phyloP scores from a whole-genome alignment of 2,113 vertebrate genomes.

The Axis porcinus region DNA sequence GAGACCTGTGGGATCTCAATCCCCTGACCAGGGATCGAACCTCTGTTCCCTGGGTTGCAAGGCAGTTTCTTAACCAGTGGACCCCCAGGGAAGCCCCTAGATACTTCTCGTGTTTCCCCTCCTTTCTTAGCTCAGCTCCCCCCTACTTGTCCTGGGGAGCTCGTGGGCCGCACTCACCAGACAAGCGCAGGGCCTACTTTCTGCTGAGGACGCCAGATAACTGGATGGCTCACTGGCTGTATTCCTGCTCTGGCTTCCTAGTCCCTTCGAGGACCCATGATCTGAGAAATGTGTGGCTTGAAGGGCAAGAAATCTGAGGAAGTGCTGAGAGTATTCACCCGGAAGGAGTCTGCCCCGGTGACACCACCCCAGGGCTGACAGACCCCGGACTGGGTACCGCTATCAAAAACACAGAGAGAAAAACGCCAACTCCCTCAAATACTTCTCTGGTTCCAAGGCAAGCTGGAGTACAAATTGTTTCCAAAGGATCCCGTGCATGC shows the following conservation, averaged over 20 bases:
- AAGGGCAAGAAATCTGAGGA: neutral
- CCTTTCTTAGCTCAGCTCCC: neutral
- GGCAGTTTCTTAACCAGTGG: neutral
- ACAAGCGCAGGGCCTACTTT: neutral
- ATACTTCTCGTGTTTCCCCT: neutral
- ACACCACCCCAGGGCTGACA: neutral
- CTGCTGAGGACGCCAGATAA: neutral
- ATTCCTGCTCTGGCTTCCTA: neutral
- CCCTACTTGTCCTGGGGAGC: neutral
- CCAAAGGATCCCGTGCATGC: neutral
- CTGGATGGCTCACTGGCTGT: neutral
- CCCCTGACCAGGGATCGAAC: neutral
- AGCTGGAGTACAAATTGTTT: constrained; percentile 26
- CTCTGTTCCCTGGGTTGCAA: neutral
- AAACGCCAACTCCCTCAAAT: neutral
- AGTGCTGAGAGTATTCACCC: neutral
- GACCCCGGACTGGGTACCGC: neutral
- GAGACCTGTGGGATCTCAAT: neutral
- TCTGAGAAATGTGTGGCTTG: neutral
- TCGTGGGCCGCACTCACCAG: neutral
- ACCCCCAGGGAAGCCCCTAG: neutral
- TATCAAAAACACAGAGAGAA: neutral
- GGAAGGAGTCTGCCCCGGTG: neutral
- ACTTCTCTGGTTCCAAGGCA: neutral
- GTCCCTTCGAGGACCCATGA: neutral